phyloP scores from a whole-genome alignment of 2,113 vertebrate species.

The Apeltes quadracus region DNA sequence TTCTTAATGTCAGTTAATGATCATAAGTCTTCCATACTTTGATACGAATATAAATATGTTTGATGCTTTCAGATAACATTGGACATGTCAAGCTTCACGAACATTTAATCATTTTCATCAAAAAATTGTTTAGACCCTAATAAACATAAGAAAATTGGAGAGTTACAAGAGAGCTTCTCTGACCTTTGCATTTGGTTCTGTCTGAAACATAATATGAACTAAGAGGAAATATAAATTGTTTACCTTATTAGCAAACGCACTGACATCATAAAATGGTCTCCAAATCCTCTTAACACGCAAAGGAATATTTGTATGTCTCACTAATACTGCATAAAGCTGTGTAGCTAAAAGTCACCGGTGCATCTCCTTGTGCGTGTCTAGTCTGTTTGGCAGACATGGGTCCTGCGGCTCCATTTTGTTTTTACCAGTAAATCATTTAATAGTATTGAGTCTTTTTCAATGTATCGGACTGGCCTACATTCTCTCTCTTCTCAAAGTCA shows the following conservation, averaged over 20 bases:
- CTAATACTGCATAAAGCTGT: not conserved
- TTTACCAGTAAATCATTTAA: conserved; percentile 60
- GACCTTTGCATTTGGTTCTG: conserved; percentile 49
- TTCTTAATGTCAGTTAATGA: not conserved
- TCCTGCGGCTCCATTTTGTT: conserved; percentile 18
- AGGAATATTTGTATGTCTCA: not conserved
- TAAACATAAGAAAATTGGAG: conserved; percentile 15
- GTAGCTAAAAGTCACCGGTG: not conserved
- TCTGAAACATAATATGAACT: conserved; percentile 10
- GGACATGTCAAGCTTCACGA: not conserved
- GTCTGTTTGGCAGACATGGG: not conserved
- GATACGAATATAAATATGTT: not conserved
- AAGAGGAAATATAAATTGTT: conserved; percentile 33
- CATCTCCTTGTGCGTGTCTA: not conserved
- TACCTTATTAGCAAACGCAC: conserved; percentile 16
- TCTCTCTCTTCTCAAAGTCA: conserved; percentile 34
- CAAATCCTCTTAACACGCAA: not conserved
- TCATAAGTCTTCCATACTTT: not conserved
- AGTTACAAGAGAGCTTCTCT: conserved; percentile 11
- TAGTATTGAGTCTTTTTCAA: conserved; percentile 49
- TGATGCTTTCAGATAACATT: not conserved
- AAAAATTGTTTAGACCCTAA: conserved; percentile 14
- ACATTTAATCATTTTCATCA: too few species aligned
- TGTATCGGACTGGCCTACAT: conserved; percentile 40
- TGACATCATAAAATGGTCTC: conserved; percentile 18